A percentile compares a stretch with the other conserved stretches of the same genome.
These are phyloP conservation scores for Macropus fuliginosus DNA, from an alignment of 2,797 vertebrate genomes.

Conservation along the genomic window DNA sequence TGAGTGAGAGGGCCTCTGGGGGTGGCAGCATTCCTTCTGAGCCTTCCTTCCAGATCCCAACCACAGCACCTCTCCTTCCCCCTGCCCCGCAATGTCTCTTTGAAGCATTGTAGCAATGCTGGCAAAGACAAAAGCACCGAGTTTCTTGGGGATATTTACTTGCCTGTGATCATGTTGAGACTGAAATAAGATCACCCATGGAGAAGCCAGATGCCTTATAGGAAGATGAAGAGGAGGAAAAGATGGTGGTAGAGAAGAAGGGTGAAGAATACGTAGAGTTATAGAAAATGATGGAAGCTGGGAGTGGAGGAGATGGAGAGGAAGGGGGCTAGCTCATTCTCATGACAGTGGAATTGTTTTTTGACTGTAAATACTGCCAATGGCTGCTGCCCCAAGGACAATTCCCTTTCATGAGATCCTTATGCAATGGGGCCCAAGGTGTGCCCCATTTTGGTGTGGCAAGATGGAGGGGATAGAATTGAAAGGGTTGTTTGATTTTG, in stretches of 20 bases:
- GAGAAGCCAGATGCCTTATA: not conserved
- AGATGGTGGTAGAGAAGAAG: not conserved
- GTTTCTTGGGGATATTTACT: not conserved
- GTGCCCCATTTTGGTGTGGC: not conserved
- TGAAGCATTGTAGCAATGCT: not conserved
- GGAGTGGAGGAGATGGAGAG: not conserved
- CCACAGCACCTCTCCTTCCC: not conserved
- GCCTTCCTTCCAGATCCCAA: not conserved
- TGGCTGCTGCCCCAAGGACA: not conserved
- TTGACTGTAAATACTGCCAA: not conserved
- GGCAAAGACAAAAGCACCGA: not conserved
- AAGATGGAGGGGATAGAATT: not conserved
- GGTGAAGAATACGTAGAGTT: not conserved
- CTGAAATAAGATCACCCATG: not conserved
- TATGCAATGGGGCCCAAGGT: not conserved
- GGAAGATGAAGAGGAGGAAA: not conserved
- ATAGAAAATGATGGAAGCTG: not conserved
- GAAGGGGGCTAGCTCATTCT: not conserved
- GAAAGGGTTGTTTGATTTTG: not conserved
- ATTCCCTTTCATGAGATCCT: not conserved
- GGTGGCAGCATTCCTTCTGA: not conserved
- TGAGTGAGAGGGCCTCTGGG: not conserved
- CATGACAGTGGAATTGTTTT: not conserved
- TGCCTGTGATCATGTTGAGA: not conserved
- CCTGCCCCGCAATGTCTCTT: not conserved